Base-by-base conservation (phyloP, 2,888 invertebrate species). In the Arrhopalites spinosus region DNA sequence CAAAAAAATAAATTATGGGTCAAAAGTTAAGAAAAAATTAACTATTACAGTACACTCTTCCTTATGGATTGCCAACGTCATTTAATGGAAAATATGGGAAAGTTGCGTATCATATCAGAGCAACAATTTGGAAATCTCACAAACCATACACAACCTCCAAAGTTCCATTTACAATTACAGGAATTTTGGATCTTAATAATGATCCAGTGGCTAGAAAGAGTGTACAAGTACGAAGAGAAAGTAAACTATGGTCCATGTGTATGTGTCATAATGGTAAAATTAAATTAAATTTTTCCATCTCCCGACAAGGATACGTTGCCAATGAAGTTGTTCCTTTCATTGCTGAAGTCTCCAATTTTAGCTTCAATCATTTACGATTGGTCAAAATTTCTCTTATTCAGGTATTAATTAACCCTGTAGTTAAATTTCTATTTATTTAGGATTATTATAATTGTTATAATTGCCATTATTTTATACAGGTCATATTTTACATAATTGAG, bases 141-240 rank as follows among this genome's bases (percentile, higher is more conserved):
- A 30, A 50, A 11, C 30, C 67, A 11, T 74, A 74, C 20, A 68
- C 74, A 59, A 77, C 75, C 3, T 69, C 75, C 63, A 71, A 77
- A 61, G 30, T 77, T 2, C 76, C 78, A 2, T 76, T 79, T n/a
- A 74, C 73, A 0, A 77, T 81, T n/a, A 75, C 77, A 59, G 79
- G 79, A 7, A 73, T 78, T 23, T 73, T 76, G 27, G 81, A 81
- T 74, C 53, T 81, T n/a, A 76, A 78, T 64, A 74, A 68, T 13
- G 78, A 80, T 45, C 72, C 78, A 2, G n/a, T 30, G 23, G 74
- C 74, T 8, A 27, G 74, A 25, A 67, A 74, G n/a, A 67, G 74
- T 68, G 47, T 15, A 23, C 56, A 74, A 30, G 53, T 74, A 1
- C 20, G 68, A 30, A 23, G 68, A 59, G 74, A 74, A n/a, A 68